Evolutionary conservation across 2,797 vertebrate species (phyloP).

Genomic region (Fundulus diaphanus): DNA sequence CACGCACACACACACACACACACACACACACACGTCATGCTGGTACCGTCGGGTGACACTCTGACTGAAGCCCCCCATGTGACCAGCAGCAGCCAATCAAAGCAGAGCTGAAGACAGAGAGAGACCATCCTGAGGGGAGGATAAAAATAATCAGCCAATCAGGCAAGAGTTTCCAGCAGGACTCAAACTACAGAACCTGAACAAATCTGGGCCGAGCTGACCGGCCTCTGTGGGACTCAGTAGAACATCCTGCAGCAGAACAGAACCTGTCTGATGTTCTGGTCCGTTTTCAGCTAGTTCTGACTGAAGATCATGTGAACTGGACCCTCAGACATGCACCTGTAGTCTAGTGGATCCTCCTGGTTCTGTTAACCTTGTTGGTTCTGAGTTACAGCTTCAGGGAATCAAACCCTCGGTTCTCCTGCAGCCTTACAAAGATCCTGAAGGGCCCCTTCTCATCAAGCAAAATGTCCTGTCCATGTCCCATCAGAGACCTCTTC

Average conservation of each 20-base stretch:
- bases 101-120: conserved; percentile 9
- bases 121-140: conserved; percentile 12
- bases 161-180: conserved; percentile 3
- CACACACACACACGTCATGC: conserved; percentile 8
- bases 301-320: neutral
- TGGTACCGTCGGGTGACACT: conserved; percentile 20
- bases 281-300: neutral
- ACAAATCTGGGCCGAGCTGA: neutral
- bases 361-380: neutral
- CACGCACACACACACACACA: no score
- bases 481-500: no score
- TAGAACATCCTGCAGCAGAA: no score
- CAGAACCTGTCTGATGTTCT: neutral
- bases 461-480: neutral
- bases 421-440: neutral
- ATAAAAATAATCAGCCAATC: conserved; percentile 39
- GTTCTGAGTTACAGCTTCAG: no score
- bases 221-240: no score
- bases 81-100: conserved; percentile 27
- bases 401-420: no score
- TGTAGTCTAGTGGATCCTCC: no score
- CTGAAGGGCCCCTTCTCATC: neutral
- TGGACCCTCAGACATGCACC: no score
- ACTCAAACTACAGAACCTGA: conserved; percentile 13
- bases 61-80: conserved; percentile 16